Evolutionary conservation across 2,797 vertebrate species (phyloP).

Genomic region (Fistularia commersonii): DNA sequence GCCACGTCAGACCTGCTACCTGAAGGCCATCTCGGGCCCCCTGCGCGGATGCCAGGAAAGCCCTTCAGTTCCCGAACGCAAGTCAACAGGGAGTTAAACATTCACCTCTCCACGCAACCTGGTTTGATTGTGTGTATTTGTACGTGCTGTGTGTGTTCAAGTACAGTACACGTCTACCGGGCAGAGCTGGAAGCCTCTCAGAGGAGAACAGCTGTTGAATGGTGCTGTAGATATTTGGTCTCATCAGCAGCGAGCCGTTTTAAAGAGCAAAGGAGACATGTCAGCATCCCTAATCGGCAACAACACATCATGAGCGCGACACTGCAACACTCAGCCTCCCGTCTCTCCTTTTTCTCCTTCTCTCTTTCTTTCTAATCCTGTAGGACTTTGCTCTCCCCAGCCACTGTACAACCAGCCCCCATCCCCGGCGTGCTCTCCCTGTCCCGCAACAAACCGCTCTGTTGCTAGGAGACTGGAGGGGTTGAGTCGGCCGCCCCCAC

Average conservation of each 20-base stretch:
- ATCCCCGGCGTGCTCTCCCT: conserved; percentile 66
- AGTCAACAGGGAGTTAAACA: conserved; percentile 45
- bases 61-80: conserved; percentile 35
- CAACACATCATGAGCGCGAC: conserved; percentile 41
- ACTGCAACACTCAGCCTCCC: conserved; percentile 41
- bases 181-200: conserved; percentile 49
- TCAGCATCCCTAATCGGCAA: conserved; percentile 70
- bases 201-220: conserved; percentile 72
- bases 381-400: conserved; percentile 75
- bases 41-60: conserved; percentile 18
- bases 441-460: conserved; percentile 83
- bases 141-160: conserved; percentile 55
- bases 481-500: conserved; percentile 77
- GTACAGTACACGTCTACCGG: conserved; percentile 48
- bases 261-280: conserved; percentile 68
- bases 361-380: conserved; percentile 67
- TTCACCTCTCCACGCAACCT: conserved; percentile 39
- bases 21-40: conserved; percentile 24
- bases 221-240: conserved; percentile 62
- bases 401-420: conserved; percentile 73
- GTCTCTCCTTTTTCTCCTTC: conserved; percentile 38
- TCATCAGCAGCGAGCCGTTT: conserved; percentile 66
- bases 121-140: conserved; percentile 22
- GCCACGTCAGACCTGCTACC: conserved; percentile 6
- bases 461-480: conserved; percentile 86